Base-by-base conservation (phyloP, 2,797 vertebrate genomes). In the Diglossa cyanea region DNA sequence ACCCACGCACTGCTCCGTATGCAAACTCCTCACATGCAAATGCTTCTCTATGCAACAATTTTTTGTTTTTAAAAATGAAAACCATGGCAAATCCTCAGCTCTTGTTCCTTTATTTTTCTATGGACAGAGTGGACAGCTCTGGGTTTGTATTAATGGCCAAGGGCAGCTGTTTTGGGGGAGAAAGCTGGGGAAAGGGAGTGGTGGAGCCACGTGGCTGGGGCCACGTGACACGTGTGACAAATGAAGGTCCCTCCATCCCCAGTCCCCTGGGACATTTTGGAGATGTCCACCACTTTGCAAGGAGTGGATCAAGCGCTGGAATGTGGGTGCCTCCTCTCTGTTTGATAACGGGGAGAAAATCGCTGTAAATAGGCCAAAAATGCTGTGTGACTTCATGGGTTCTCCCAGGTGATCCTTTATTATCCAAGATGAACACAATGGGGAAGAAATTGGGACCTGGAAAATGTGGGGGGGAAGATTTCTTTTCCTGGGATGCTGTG, bases 321-420 rank as follows among this genome's bases (percentile, higher is more conserved):
- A 40, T 28, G 65, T 51, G 72, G 25, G 39, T 71, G 39, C 65
- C 57, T 39, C 30, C 4, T 18, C 37, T 35, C 11, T 58, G 54
- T 39, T 31, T 84, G 47, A 11, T 39, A 67, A 85, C 0, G 0
- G 40, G 30, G 31, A 42, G 30, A 50, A 16, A 47, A 60, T 66
- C 0, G 7, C 51, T 96, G 93, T 97, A 95, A 89, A 97, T 94
- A 97, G 51, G 50, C 58, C 54, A 40, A 63, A 37, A 84, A 47
- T 24, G 5, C 50, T 74, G 92, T 81, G 88, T 79, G 23, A 55
- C 87, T 73, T 67, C 0, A 1, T 2, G 60, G 72, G 65, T 65
- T 75, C 74, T 53, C 28, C 48, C 60, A 72, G 35, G 44, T 50
- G 47, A 78, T 77, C 4, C 20, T 86, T 88, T 58, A 10, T 78